phyloP scores from a whole-genome alignment of 2,888 invertebrate genomes.

The Tetramorium bicarinatum region DNA sequence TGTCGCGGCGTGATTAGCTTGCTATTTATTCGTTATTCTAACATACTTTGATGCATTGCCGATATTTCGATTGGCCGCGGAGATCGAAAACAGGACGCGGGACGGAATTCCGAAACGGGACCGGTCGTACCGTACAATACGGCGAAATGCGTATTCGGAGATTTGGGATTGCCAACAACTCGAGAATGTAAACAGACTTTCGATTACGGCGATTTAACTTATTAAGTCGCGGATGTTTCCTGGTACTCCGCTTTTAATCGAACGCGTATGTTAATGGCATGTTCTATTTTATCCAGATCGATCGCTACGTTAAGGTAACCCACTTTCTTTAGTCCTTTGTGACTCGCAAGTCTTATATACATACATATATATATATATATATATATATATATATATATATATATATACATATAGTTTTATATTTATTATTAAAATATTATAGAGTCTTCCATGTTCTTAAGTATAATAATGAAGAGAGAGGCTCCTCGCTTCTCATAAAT shows the following conservation, averaged over 20 bases:
- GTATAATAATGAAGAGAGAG: neutral
- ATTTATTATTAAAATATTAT: slow-evolving; percentile 37
- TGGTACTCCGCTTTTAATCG: slow-evolving; percentile 16
- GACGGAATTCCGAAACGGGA: neutral
- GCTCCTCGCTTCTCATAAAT: neutral
- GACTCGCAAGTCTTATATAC: neutral
- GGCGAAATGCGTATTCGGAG: neutral
- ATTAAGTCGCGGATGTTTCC: slow-evolving; percentile 19
- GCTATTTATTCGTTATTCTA: slow-evolving; percentile 61
- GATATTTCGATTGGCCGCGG: slow-evolving; percentile 56
- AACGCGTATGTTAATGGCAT: slow-evolving; percentile 21
- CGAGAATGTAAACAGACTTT: slow-evolving; percentile 14
- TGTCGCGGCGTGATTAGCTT: neutral
- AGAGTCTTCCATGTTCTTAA: neutral
- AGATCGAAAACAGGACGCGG: neutral
- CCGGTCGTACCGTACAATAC: neutral
- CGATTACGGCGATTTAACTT: neutral
- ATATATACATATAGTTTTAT: slow-evolving; percentile 5
- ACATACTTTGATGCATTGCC: slow-evolving; percentile 49
- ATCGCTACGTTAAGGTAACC: slow-evolving; percentile 42
- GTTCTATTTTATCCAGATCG: slow-evolving; percentile 43
- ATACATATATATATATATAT: neutral
- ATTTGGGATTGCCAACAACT: neutral
- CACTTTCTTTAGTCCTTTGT: slow-evolving; percentile 35
- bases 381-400: neutral